Base-by-base conservation (phyloP, 2,888 invertebrate species). In the Bimastos eiseni region DNA sequence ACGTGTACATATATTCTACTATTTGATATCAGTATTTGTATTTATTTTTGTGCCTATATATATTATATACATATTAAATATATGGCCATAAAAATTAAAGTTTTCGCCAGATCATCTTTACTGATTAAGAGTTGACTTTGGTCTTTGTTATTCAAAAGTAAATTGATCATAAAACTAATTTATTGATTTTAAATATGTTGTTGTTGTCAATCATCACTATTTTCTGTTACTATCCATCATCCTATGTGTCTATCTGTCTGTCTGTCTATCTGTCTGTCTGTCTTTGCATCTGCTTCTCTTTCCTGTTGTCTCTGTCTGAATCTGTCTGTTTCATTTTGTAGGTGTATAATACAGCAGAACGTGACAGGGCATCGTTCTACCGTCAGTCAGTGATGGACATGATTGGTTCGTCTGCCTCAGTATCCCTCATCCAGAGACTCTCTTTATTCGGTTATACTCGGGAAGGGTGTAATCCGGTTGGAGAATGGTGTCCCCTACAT, bases 401-500 rank as follows among this genome's bases (percentile, higher is more conserved):
- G n/a, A 70, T n/a, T n/a, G n/a, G 70, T 70, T 70, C 70, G 17
- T 70, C 70, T 70, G 70, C 70, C 70, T 70, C 70, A n/a, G 70
- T 30, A 70, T 13, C 70, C 13, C 13, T 70, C 70, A 70, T 70
- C 70, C 1, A 70, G 70, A 70, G 30, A n/a, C 6, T 70, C 17
- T 70, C 30, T 70, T 70, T n/a, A n/a, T 30, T 70, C n/a, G 30
- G 11, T n/a, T 70, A 70, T 70, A n/a, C 30, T 70, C 30, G 70
- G 8, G n/a, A 70, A 4, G 70, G 30, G 13, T 55, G 55, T 55
- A 24, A 55, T 55, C 55, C 30, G 55, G 55, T n/a, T 70, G 70
- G n/a, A 11, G n/a, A n/a, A n/a, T n/a, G n/a, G n/a, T 6, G 70
- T 70, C 11, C n/a, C 30, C 70, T n/a, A 8, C 8, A 30, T 70